A percentile compares a stretch with the other conserved stretches of the same genome.
These are phyloP conservation scores for Synodontis membranacea DNA, from an alignment of 2,113 vertebrate species.

Conservation along the genomic window DNA sequence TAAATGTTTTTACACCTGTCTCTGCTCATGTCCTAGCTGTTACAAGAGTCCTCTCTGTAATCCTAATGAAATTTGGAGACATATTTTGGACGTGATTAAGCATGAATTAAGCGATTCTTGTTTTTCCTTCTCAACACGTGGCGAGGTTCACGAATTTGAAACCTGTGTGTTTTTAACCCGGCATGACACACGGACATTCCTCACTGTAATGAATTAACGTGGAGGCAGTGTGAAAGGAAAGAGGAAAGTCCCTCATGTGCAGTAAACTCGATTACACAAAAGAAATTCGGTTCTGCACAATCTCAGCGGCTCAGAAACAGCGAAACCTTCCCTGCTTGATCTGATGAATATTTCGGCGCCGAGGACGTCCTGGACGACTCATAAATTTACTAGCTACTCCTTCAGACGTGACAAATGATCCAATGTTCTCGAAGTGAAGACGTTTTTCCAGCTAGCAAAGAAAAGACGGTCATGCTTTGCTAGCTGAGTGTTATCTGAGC, in stretches of 20 bases:
- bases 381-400: background rate
- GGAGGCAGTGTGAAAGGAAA: background rate
- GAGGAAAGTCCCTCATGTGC: background rate
- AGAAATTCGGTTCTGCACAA: background rate
- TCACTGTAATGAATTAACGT: conserved; percentile 30
- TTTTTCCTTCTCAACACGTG: conserved; percentile 40
- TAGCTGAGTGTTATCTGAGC: background rate
- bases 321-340: background rate
- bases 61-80: background rate
- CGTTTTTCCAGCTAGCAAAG: background rate
- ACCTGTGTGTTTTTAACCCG: background rate
- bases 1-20: conserved; percentile 45
- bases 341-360: background rate
- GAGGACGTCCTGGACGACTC: background rate
- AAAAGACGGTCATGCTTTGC: background rate
- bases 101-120: conserved; percentile 5
- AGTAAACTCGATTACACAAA: background rate
- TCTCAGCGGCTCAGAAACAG: background rate
- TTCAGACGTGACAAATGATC: background rate
- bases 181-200: conserved; percentile 20
- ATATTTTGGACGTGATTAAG: conserved; percentile 3
- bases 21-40: background rate
- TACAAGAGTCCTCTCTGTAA: too few relatives aligned
- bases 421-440: background rate
- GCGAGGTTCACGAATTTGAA: conserved; percentile 6